Evolutionary conservation across 2,797 vertebrate species (phyloP).

Genomic region (Clangula hyemalis): DNA sequence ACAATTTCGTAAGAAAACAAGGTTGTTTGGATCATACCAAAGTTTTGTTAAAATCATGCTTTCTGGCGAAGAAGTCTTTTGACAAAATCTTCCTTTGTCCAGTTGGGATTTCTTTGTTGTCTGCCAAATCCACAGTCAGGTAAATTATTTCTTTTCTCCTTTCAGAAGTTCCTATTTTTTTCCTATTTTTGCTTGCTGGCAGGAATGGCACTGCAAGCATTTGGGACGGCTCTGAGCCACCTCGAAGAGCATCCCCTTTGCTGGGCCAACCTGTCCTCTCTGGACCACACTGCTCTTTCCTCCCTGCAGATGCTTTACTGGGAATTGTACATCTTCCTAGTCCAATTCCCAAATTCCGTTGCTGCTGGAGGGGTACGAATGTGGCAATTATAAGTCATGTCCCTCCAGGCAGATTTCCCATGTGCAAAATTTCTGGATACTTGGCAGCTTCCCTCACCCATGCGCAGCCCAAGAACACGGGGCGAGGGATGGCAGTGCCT

Average conservation of each 20-base stretch:
- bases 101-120: not conserved
- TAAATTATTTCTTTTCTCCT: not conserved
- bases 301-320: not conserved
- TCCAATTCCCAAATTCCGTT: not conserved
- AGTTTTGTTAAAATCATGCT: not conserved
- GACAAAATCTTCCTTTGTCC: not conserved
- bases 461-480: accelerated
- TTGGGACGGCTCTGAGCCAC: not conserved
- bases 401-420: not conserved
- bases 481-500: accelerated
- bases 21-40: not conserved
- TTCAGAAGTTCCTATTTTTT: not conserved
- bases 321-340: not conserved
- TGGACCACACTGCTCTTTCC: accelerated
- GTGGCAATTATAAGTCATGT: not conserved
- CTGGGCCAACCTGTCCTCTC: not conserved
- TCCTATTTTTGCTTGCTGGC: not conserved
- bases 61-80: not conserved
- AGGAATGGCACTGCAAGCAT: not conserved
- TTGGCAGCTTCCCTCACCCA: not conserved
- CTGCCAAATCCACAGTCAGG: not conserved
- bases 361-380: not conserved
- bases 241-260: not conserved
- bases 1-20: not conserved
- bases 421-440: accelerated